Percentiles rank a stretch among this genome's conserved stretches.
Conservation (phyloP, 2,888 invertebrate species). For the Gortyna flavago region DNA sequence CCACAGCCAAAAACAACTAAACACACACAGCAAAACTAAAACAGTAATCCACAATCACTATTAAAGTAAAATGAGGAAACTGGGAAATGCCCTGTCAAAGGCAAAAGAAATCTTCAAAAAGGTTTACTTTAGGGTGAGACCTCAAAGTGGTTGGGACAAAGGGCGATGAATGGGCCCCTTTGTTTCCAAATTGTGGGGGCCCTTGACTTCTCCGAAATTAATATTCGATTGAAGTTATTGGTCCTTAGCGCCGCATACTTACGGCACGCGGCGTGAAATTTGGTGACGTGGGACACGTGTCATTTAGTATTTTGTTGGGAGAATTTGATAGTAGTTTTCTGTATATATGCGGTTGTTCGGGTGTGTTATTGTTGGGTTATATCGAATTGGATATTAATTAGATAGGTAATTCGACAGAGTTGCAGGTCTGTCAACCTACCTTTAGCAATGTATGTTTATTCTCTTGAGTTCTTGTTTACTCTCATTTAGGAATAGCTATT, state of each 20-base stretch:
- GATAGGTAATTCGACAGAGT: not conserved
- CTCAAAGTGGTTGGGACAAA: slow-evolving; percentile 78
- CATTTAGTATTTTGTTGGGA: slow-evolving; percentile 23
- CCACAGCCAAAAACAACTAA: not conserved
- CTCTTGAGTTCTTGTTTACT: not conserved
- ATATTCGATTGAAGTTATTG: slow-evolving; percentile 80
- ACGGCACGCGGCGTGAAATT: slow-evolving; percentile 33
- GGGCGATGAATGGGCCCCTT: slow-evolving; percentile 72
- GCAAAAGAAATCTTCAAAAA: slow-evolving; percentile 78
- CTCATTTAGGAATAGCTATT: not conserved
- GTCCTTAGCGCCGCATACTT: slow-evolving; percentile 44
- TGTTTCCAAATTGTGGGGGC: slow-evolving; percentile 78
- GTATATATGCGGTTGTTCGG: not conserved
- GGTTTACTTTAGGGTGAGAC: slow-evolving; percentile 68
- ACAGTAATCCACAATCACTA: slow-evolving; percentile 66
- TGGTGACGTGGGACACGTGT: slow-evolving; percentile 14
- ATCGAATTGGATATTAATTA: not conserved
- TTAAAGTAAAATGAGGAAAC: slow-evolving; percentile 72
- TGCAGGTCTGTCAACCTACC: not conserved
- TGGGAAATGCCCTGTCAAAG: slow-evolving; percentile 73
- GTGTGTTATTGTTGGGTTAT: not conserved
- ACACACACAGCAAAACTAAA: slow-evolving; percentile 45
- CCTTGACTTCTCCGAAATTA: slow-evolving; percentile 76
- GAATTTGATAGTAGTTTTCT: slow-evolving; percentile 21
- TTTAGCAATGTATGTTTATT: not conserved